Percentiles rank a stretch among this genome's conserved stretches.
Evolutionary conservation across 2,888 invertebrate species (phyloP).

Genomic region (Pterostichus niger): DNA sequence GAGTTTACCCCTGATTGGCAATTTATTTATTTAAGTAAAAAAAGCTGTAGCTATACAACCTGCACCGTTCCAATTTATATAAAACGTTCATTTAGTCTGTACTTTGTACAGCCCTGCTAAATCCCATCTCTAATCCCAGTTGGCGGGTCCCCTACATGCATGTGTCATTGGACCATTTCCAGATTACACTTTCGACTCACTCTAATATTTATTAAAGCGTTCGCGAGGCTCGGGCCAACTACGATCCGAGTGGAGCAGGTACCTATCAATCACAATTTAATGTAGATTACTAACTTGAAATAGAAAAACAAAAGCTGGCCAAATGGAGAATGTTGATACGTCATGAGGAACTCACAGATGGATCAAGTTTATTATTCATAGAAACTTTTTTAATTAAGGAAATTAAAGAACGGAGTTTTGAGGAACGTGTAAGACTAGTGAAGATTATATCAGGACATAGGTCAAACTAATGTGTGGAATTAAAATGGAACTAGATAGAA

Average conservation of each 20-base stretch:
- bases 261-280: constrained; percentile 57
- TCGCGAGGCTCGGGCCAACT: not conserved
- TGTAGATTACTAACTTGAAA: not conserved
- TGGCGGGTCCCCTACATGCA: constrained; percentile 40
- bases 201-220: constrained; percentile 59
- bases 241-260: constrained; percentile 1
- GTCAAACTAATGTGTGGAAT: not conserved
- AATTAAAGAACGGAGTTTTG: not conserved
- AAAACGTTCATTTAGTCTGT: not conserved
- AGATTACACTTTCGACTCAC: constrained; percentile 56
- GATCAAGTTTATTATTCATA: not conserved
- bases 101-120: constrained; percentile 40
- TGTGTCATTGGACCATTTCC: constrained; percentile 55
- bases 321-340: no score
- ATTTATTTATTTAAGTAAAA: constrained; percentile 6
- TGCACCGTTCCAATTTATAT: not conserved
- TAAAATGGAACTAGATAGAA: constrained; percentile 28
- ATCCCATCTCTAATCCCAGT: constrained; percentile 41
- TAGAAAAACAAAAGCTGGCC: no score
- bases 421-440: not conserved
- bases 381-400: not conserved
- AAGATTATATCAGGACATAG: constrained; percentile 24
- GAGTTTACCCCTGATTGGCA: not conserved
- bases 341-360: not conserved
- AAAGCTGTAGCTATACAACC: not conserved